These are phyloP conservation scores for Ganaspis brasiliensis DNA, from an alignment of 2,888 invertebrate genomes.

Conservation along the genomic window DNA sequence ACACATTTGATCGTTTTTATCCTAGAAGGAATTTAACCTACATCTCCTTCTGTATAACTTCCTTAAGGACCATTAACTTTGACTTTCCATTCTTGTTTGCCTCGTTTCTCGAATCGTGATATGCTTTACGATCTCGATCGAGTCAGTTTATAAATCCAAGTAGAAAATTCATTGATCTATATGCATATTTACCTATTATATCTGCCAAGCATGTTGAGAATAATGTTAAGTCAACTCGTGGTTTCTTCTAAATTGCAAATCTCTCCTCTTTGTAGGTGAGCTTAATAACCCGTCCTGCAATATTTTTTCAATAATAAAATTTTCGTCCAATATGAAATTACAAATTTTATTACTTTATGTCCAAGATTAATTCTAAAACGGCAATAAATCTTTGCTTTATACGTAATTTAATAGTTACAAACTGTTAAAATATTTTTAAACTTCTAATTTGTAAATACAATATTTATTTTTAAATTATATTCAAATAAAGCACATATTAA, in stretches of 20 bases:
- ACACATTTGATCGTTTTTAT: conserved; percentile 31
- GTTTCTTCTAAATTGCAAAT: conserved; percentile 11
- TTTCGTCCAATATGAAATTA: too few species aligned
- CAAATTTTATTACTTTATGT: too few species aligned
- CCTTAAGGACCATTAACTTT: conserved; percentile 43
- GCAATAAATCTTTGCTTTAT: too few species aligned
- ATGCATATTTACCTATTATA: conserved; percentile 1
- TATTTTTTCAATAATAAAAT: too few species aligned
- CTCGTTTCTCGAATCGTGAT: conserved; percentile 38
- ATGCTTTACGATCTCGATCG: conserved; percentile 41
- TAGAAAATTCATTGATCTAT: conserved; percentile 33
- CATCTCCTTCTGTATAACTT: conserved; percentile 27
- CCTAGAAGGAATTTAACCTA: conserved; percentile 42
- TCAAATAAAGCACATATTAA: too few species aligned
- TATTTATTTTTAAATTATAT: too few species aligned
- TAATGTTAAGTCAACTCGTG: neutral
- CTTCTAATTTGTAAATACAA: too few species aligned
- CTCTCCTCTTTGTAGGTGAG: conserved; percentile 48
- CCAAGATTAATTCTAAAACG: too few species aligned
- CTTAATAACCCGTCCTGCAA: too few species aligned
- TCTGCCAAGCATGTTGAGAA: conserved; percentile 22
- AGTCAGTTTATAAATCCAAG: conserved; percentile 30
- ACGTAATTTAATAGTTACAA: too few species aligned
- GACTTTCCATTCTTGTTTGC: conserved; percentile 44
- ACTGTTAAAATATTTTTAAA: too few species aligned